Base-by-base conservation (phyloP, 2,888 invertebrate species). In the Thecocarcelia acutangulata region DNA sequence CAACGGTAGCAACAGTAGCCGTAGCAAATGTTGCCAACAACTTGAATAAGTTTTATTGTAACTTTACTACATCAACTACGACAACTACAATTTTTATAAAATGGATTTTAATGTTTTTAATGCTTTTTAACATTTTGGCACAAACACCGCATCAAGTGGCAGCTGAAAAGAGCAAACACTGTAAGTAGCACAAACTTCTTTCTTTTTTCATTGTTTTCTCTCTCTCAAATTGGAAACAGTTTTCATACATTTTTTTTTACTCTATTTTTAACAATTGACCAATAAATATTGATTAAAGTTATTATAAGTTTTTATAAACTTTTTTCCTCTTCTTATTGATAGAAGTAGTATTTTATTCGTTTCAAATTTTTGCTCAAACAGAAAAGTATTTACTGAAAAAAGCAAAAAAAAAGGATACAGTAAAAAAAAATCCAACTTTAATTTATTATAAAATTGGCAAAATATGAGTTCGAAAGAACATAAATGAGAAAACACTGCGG, bases 91-190 rank as follows among this genome's bases (percentile, higher is more conserved):
- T 84, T 83, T 84, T 86, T 85, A 85, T 87, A 86, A 88, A 88
- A 87, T 89, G 90, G 90, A 86, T 88, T 81, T 85, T 90, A 87
- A 87, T 88, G 86, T 86, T 89, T 83, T 85, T 90, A 83, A 86
- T 89, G 87, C 85, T 90, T 84, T 86, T 89, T 82, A 86, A 86
- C 81, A 84, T 89, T 82, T 84, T 88, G 84, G 87, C 88, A 77
- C 86, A 87, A 83, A 83, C 87, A 81, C 87, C 89, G 50, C 86
- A 87, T 83, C 88, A 89, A 88, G 90, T 89, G 85, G 86, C 88
- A 80, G 90, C 90, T 83, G 90, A 90, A 85, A 90, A 90, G 85
- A 90, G 90, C 85, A 90, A 90, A 87, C 90, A 90, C 85, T 90
- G 90, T 90, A 85, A 90, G 90, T 90, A 88, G 64, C 68, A 63